Percentiles rank a stretch among this genome's conserved stretches.
Evolutionary conservation across 2,797 vertebrate genomes (phyloP).

Genomic region (Tapirus indicus): DNA sequence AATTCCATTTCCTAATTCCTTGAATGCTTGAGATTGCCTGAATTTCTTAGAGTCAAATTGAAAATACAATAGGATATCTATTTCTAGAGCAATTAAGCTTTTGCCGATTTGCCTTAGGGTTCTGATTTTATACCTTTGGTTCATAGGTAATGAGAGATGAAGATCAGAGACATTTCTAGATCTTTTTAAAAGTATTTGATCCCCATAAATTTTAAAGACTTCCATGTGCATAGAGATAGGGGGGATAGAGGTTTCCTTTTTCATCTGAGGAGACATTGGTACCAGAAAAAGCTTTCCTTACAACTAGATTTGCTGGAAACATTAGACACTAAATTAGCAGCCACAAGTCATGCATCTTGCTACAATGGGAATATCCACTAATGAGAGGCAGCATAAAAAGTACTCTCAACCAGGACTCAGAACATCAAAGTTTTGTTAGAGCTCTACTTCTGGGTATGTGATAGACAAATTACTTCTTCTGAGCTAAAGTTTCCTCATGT

Average conservation of each 20-base stretch:
- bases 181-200: background rate
- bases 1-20: constrained; percentile 3
- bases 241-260: background rate
- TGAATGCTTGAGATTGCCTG: background rate
- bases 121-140: background rate
- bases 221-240: background rate
- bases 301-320: background rate
- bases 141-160: background rate
- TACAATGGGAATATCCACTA: background rate
- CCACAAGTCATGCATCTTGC: background rate
- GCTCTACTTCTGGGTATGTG: background rate
- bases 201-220: background rate
- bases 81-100: constrained; percentile 46
- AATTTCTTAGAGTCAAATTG: constrained; percentile 26
- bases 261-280: background rate
- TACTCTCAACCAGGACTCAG: background rate
- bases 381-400: background rate
- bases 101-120: background rate
- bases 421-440: background rate
- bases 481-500: background rate
- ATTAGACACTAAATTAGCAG: background rate
- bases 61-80: constrained; percentile 21
- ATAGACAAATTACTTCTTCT: background rate
- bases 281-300: background rate
- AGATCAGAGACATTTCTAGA: background rate